Percentiles rank a stretch among this genome's conserved stretches.
Evolutionary conservation across 2,113 vertebrate species (phyloP).

Genomic region (Caloenas nicobarica): DNA sequence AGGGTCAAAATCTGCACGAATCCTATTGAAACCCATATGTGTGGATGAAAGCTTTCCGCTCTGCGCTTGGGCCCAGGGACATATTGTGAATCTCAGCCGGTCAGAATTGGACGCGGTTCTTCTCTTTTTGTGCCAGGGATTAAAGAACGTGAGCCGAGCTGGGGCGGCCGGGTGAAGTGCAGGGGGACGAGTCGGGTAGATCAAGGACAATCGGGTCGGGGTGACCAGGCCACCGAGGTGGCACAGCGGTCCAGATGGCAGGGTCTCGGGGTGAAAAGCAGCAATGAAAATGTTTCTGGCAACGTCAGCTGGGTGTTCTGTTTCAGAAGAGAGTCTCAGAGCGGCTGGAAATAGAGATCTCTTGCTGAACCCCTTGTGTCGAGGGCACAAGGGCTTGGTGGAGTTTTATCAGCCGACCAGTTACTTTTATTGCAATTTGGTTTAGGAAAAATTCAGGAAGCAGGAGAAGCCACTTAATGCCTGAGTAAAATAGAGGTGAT

Average conservation of each 20-base stretch:
- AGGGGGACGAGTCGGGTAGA: background rate
- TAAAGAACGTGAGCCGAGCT: background rate
- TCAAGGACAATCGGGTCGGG: background rate
- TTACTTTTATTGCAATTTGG: background rate
- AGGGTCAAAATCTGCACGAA: background rate
- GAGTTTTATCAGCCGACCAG: background rate
- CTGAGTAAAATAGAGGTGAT: fast-evolving
- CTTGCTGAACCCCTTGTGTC: fast-evolving
- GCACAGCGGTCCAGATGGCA: background rate
- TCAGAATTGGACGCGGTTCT: background rate
- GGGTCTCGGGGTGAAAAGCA: background rate
- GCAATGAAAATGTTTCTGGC: background rate
- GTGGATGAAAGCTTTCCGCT: background rate
- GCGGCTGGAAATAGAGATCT: background rate
- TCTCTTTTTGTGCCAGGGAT: background rate
- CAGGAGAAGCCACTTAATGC: background rate
- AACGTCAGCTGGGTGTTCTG: background rate
- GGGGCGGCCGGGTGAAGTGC: fast-evolving
- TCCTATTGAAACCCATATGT: background rate
- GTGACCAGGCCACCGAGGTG: background rate
- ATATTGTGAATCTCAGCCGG: background rate
- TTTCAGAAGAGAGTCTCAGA: background rate
- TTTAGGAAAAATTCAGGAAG: background rate
- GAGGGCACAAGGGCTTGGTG: background rate
- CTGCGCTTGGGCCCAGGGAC: background rate